phyloP scores from a whole-genome alignment of 2,797 vertebrate genomes.

The Acrossocheilus fasciatus region DNA sequence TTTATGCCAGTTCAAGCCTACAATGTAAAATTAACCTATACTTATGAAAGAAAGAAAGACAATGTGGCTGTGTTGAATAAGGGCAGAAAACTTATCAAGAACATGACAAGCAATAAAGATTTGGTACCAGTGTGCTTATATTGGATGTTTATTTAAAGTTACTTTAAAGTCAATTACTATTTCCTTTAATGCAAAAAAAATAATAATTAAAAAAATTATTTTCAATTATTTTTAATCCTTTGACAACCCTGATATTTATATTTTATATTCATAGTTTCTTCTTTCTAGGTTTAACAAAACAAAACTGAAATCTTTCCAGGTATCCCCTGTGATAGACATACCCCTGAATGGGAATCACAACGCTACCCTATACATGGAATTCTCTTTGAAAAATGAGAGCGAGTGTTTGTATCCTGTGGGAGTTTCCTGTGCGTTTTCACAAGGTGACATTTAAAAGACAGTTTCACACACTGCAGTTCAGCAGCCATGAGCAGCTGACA shows the following conservation, averaged over 20 bases:
- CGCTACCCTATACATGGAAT: background rate
- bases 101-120: no score
- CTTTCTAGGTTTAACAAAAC: constrained; percentile 9
- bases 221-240: background rate
- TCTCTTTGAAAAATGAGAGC: constrained; percentile 19
- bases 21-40: background rate
- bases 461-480: constrained; percentile 69
- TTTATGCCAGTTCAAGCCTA: background rate
- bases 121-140: no score
- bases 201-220: no score
- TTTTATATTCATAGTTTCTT: background rate
- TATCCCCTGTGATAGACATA: background rate
- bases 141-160: background rate
- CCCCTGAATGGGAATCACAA: background rate
- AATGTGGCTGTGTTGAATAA: no score
- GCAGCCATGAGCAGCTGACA: constrained; percentile 59
- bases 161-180: background rate
- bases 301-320: background rate
- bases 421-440: constrained; percentile 66
- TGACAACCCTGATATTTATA: background rate
- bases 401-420: constrained; percentile 51
- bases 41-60: background rate
- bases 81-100: no score
- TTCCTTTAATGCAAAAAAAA: background rate
- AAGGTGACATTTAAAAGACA: constrained; percentile 77